Conservation (phyloP, 2,113 vertebrate genomes). For the Rhea americana region DNA sequence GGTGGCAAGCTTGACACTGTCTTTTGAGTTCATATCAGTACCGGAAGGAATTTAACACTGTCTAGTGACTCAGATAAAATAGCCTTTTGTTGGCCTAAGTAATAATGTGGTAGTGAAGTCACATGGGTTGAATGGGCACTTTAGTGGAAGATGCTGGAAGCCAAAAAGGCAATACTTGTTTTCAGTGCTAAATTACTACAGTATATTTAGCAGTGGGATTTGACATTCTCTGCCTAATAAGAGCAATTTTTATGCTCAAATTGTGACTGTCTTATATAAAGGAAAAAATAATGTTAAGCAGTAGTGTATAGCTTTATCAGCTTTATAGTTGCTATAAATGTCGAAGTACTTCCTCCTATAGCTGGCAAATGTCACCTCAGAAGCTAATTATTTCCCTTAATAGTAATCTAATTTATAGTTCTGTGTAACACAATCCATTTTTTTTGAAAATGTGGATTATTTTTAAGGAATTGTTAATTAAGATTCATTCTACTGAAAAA, state of each 20-base stretch:
- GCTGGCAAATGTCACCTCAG: slow-evolving; percentile 45
- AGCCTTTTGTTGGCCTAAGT: rapidly evolving
- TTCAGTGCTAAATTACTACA: slow-evolving; percentile 23
- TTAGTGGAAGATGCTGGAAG: neutral
- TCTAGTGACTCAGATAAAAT: rapidly evolving
- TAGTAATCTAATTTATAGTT: neutral
- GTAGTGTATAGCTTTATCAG: neutral
- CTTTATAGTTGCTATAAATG: slow-evolving; percentile 25
- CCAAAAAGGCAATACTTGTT: slow-evolving; percentile 10
- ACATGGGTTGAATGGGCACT: neutral
- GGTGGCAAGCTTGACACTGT: rapidly evolving
- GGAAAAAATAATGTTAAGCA: slow-evolving; percentile 17
- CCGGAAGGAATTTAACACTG: rapidly evolving
- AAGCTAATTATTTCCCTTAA: slow-evolving; percentile 12
- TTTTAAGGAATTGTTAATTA: neutral
- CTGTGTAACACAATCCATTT: neutral
- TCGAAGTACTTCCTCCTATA: slow-evolving; percentile 19
- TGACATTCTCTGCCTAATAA: slow-evolving; percentile 56
- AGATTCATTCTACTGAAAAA: neutral
- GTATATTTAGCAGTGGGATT: slow-evolving; percentile 51
- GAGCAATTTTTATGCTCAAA: slow-evolving; percentile 47
- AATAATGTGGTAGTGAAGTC: rapidly evolving
- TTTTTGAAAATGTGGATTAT: neutral
- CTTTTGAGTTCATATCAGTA: rapidly evolving
- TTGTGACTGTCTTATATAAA: slow-evolving; percentile 33